Percentiles rank a stretch among this genome's conserved stretches.
Evolutionary conservation across 2,797 vertebrate genomes (phyloP).

Genomic region (Neosilurus mollespiculum): DNA sequence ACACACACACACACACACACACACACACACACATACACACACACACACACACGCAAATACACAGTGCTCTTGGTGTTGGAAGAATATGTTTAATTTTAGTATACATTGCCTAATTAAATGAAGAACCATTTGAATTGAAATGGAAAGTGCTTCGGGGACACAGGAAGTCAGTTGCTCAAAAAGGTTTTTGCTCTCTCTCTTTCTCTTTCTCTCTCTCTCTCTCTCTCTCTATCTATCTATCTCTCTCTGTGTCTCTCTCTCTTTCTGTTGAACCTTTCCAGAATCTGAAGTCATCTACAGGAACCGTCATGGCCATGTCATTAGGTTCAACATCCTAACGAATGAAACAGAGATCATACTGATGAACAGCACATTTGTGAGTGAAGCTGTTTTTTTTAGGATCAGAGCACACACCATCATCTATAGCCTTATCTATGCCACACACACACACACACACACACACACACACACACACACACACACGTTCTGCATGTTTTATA

Average conservation of each 20-base stretch:
- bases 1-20: not conserved
- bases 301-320: conserved; percentile 88
- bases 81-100: not conserved
- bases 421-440: not conserved
- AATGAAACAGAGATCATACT: conserved; percentile 86
- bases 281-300: conserved; percentile 93
- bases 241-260: not conserved
- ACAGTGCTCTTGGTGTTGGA: not conserved
- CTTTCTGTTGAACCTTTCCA: conserved; percentile 58
- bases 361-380: conserved; percentile 94
- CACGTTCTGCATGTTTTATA: not conserved
- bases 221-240: not conserved
- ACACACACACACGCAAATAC: not conserved
- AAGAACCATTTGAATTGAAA: not conserved
- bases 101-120: not conserved
- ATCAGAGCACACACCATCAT: not conserved
- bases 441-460: no score
- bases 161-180: not conserved
- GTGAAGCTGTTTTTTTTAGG: conserved; percentile 59
- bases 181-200: not conserved
- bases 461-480: no score
- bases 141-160: not conserved
- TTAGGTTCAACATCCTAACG: conserved; percentile 89
- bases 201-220: not conserved
- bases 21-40: not conserved